These are phyloP conservation scores for Molossus alvarezi DNA, from an alignment of 2,797 vertebrate species.

Conservation along the genomic window DNA sequence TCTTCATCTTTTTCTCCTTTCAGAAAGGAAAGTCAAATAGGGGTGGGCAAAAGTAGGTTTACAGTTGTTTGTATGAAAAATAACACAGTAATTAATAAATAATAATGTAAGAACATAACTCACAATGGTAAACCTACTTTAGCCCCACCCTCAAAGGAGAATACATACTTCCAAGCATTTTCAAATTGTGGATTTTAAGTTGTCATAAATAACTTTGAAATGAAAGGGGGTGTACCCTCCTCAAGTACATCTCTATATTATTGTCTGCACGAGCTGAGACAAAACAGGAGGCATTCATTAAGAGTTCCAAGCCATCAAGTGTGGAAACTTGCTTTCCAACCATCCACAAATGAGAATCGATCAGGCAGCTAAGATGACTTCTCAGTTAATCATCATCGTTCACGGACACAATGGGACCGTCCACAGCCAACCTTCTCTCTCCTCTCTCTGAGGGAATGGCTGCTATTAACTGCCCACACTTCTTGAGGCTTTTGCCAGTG, in stretches of 20 bases:
- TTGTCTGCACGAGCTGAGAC: background rate
- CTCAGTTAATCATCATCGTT: constrained; percentile 14
- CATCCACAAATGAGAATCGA: background rate
- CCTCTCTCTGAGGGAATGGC: background rate
- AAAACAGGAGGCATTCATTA: background rate
- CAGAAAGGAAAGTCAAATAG: constrained; percentile 70
- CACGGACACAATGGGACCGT: background rate
- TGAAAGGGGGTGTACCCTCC: background rate
- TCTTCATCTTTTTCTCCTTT: constrained; percentile 68
- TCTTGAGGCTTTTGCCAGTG: background rate
- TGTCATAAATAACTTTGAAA: constrained; percentile 55
- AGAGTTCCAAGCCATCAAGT: background rate
- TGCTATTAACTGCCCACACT: background rate
- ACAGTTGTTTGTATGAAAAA: background rate
- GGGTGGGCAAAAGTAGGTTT: background rate
- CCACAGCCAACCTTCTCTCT: background rate
- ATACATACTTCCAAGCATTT: constrained; percentile 50
- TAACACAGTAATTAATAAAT: background rate
- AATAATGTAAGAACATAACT: background rate
- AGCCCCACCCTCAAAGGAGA: background rate
- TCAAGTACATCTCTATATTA: background rate
- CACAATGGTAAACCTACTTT: background rate
- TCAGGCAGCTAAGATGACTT: background rate
- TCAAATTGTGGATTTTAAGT: constrained; percentile 17
- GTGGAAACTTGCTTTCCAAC: background rate